Evolutionary conservation across 2,888 invertebrate genomes (phyloP), one percentile per base, ranked within the genome.

Genomic region (Tenthredo mesomela): DNA sequence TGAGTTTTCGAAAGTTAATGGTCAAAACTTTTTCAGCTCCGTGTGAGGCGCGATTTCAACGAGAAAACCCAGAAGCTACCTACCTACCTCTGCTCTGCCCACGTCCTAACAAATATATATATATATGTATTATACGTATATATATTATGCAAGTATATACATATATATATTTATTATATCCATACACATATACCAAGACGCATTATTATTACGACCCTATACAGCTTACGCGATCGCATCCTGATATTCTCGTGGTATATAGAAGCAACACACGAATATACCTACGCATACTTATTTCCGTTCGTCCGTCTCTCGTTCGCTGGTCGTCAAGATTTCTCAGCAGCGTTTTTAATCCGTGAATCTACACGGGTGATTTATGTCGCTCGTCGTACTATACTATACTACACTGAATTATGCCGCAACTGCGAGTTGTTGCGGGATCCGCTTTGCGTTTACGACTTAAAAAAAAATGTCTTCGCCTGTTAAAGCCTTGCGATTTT

Each of bases 31-130:
- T 47, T 67, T 50, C 82, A 29, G 85, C 70, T 47, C 67, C 67
- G 47, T 50, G 73, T 80, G 77, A 47, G 73, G 84, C 47, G 67
- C 80, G 78, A 78, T 58, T 33, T 70, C 25, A 47, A 67, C 77
- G 85, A 85, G 77, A 82, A 78, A 85, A 85, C 47, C 82, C 85
- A 85, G 85, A 85, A 82, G 67, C 80, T 47, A 37, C 47, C 47
- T 47, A 47, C 47, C 47, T 47, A 47, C 70, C 67, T 40, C 75
- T 21, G 7, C 50, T 78, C 80, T 37, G 61, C 80, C 80, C 80
- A 80, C 61, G 40, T 50, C 40, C 61, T 29, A 29, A 77, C 77
- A 54, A 54, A 77, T 77, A 47, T 54, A 50, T 4, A 43, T 43
- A 73, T 25, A 12, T 10, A n/a, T 43, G 21, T 10, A 71, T 3